Base-by-base conservation (phyloP, 1,140 invertebrate species). In the Aphidius ervi region DNA sequence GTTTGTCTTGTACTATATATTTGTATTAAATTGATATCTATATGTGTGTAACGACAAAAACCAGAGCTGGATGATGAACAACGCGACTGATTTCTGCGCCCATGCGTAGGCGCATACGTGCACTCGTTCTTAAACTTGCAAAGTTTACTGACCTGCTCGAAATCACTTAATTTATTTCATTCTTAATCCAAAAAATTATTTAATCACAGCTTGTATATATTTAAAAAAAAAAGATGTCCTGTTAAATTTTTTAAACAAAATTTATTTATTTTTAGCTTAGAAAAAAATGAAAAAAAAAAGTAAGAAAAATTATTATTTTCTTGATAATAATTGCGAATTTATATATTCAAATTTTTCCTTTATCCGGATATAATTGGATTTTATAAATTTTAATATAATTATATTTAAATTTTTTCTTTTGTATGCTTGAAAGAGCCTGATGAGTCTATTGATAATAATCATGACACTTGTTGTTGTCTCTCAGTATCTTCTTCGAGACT, bases 51-150 rank as follows among this genome's bases (percentile, higher is more conserved):
- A 16, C 7, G 46, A 48, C 7, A 46, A 9, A 6, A 41, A 37
- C 43, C 7, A 58, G 20, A n/a, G 47, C n/a, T 43, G 37, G 43
- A 59, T 49, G 59, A 46, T 61, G 52, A 61, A 60, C 48, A 23
- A 55, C 41, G 42, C 31, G 8, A 54, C 53, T 58, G 47, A 58
- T 58, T 61, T 55, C 46, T 61, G 50, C 53, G 39, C 42, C 56
- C 52, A 61, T 56, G 59, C 59, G 52, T 61, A 50, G 52, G 59
- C 59, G 59, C 42, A 54, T 61, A 55, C 45, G 52, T 61, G 59
- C 43, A 61, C 56, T 40, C 45, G 16, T 61, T 55, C 56, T 39
- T 61, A 43, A 55, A 46, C 45, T 50, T 53, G 46, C 59, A 53
- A 61, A 61, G 59, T 61, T 61, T 61, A 61, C 59, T 61, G 59